A percentile compares a stretch with the other conserved stretches of the same genome.
Conservation (phyloP, 2,113 vertebrate genomes). For the Sebastes fasciatus region DNA sequence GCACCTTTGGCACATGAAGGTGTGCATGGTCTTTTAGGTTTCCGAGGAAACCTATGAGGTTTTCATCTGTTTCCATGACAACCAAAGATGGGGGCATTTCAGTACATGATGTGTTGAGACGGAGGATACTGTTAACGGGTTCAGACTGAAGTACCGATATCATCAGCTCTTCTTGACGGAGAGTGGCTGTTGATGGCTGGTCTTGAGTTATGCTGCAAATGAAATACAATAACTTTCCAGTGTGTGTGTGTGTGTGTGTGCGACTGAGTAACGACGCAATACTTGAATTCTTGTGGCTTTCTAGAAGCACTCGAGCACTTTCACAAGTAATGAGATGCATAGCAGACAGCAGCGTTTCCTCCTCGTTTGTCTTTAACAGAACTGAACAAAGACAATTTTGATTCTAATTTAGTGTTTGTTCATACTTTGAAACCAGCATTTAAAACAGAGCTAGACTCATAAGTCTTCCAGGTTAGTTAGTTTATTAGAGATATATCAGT, state of each 20-base stretch:
- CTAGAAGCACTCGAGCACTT: background rate
- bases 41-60: conserved; percentile 57
- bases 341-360: background rate
- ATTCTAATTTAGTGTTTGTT: background rate
- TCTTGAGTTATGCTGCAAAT: background rate
- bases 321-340: background rate
- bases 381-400: background rate
- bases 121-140: background rate
- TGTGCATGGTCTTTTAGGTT: conserved; percentile 50
- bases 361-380: background rate
- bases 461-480: background rate
- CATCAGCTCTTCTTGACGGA: background rate
- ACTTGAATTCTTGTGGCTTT: background rate
- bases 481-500: background rate
- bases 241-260: background rate
- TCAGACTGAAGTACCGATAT: background rate
- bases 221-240: background rate
- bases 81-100: conserved; percentile 65
- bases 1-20: conserved; percentile 1
- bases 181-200: background rate
- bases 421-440: background rate
- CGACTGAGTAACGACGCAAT: background rate
- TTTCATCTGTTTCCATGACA: conserved; percentile 76
- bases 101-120: conserved; percentile 29
- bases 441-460: background rate